Percentiles rank a stretch among this genome's conserved stretches.
These are phyloP conservation scores for Eupeodes corollae DNA, from an alignment of 1,140 invertebrate species.

Conservation along the genomic window DNA sequence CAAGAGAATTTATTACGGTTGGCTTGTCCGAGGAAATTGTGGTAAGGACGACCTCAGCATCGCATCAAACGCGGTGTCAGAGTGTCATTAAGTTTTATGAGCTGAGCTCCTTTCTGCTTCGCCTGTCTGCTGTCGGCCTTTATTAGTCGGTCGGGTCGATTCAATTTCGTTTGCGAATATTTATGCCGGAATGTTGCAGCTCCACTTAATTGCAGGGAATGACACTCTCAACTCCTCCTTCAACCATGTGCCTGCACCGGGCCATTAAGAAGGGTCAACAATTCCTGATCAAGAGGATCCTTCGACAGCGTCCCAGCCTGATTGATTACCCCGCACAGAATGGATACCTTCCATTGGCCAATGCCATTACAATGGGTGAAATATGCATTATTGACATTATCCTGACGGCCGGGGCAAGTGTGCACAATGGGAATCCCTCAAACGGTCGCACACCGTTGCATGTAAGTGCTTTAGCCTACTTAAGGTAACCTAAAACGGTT, in stretches of 20 bases:
- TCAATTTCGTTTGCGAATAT: too few species aligned
- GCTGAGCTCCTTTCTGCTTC: too few species aligned
- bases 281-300: conserved; percentile 31
- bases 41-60: conserved; percentile 5
- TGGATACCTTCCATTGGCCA: conserved; percentile 27
- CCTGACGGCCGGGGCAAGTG: conserved; percentile 26
- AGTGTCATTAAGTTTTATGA: too few species aligned
- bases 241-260: conserved; percentile 23
- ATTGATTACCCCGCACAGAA: conserved; percentile 27
- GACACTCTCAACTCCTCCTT: conserved; percentile 19
- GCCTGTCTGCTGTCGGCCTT: too few species aligned
- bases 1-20: too few species aligned
- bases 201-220: conserved; percentile 4
- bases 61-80: too few species aligned
- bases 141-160: too few species aligned
- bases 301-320: conserved; percentile 25
- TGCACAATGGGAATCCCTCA: conserved; percentile 22
- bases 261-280: conserved; percentile 32
- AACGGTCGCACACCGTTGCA: conserved; percentile 26
- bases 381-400: conserved; percentile 30
- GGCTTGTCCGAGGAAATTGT: conserved; percentile 19
- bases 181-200: too few species aligned
- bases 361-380: conserved; percentile 28
- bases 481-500: too few species aligned
- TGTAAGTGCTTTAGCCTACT: conserved; percentile 9